A percentile compares a stretch with the other conserved stretches of the same genome.
These are phyloP conservation scores for Molossus molossus DNA, from an alignment of 2,797 vertebrate genomes.

Conservation along the genomic window DNA sequence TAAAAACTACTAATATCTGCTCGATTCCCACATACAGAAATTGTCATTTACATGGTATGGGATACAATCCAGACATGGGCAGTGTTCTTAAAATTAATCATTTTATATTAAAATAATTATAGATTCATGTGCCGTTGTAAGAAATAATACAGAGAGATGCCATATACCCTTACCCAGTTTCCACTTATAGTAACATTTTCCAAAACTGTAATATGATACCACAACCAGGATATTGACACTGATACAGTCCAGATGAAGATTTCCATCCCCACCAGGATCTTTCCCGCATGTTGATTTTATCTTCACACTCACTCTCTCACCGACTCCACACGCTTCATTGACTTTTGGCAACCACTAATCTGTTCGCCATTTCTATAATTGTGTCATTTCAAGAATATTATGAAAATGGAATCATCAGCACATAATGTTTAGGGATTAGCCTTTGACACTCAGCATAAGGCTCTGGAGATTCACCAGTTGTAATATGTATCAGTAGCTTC, in stretches of 20 bases:
- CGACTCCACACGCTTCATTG: neutral
- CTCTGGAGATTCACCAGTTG: neutral
- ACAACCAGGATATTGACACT: neutral
- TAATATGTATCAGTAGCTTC: neutral
- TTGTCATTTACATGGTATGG: neutral
- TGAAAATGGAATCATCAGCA: neutral
- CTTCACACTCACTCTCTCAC: neutral
- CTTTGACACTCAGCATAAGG: neutral
- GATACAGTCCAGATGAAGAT: neutral
- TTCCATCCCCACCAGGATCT: neutral
- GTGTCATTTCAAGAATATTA: neutral
- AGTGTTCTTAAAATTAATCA: constrained; percentile 34
- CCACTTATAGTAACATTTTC: neutral
- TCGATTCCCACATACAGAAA: neutral
- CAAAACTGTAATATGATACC: neutral
- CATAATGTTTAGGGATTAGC: neutral
- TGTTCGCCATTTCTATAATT: neutral
- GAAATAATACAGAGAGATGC: neutral
- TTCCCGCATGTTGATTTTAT: neutral
- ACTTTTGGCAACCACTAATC: neutral
- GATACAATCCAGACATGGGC: neutral
- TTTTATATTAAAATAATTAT: constrained; percentile 3
- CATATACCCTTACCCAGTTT: neutral
- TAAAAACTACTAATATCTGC: neutral
- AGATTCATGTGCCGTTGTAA: neutral